phyloP scores from a whole-genome alignment of 2,888 invertebrate genomes.

The Caenorhabditis virilis region DNA sequence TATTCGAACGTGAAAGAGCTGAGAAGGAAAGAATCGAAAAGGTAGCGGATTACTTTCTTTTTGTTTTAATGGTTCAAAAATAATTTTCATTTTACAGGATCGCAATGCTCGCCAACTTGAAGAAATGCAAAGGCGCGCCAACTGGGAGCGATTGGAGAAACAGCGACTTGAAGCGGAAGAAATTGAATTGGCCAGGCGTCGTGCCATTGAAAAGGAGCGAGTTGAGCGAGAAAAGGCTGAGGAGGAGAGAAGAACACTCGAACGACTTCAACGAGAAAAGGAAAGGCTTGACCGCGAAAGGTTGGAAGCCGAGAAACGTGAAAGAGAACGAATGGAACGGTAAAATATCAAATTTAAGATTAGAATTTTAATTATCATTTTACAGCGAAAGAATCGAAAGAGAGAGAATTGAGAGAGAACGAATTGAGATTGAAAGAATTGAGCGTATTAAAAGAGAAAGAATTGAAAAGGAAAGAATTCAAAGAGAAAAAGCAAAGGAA shows the following conservation, averaged over 20 bases:
- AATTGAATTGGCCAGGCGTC: slow-evolving; percentile 39
- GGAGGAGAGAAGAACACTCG: slow-evolving; percentile 28
- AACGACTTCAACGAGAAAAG: slow-evolving; percentile 44
- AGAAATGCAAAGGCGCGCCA: slow-evolving; percentile 47
- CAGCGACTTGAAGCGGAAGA: slow-evolving; percentile 56
- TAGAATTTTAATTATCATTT: slow-evolving; percentile 50
- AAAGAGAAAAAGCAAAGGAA: slow-evolving; percentile 50
- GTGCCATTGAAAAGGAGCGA: slow-evolving; percentile 48
- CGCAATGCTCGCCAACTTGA: slow-evolving; percentile 37
- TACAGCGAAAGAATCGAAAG: slow-evolving; percentile 54
- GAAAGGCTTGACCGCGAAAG: slow-evolving; percentile 59
- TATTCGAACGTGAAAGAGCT: slow-evolving; percentile 52
- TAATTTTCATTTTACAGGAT: slow-evolving; percentile 12
- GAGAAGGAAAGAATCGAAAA: slow-evolving; percentile 57
- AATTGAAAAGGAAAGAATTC: slow-evolving; percentile 59
- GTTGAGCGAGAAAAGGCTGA: slow-evolving; percentile 52
- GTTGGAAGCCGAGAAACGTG: slow-evolving; percentile 48
- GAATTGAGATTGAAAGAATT: slow-evolving; percentile 61
- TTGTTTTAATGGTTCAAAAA: neutral
- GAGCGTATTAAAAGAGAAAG: slow-evolving; percentile 54
- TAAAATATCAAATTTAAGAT: slow-evolving; percentile 50
- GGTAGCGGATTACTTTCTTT: slow-evolving; percentile 18
- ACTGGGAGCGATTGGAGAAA: slow-evolving; percentile 65
- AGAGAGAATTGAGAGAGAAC: slow-evolving; percentile 51
- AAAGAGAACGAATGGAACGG: slow-evolving; percentile 52